Evolutionary conservation across 2,797 vertebrate species (phyloP), one percentile per base, ranked within the genome.

Genomic region (Eulemur rubriventer): DNA sequence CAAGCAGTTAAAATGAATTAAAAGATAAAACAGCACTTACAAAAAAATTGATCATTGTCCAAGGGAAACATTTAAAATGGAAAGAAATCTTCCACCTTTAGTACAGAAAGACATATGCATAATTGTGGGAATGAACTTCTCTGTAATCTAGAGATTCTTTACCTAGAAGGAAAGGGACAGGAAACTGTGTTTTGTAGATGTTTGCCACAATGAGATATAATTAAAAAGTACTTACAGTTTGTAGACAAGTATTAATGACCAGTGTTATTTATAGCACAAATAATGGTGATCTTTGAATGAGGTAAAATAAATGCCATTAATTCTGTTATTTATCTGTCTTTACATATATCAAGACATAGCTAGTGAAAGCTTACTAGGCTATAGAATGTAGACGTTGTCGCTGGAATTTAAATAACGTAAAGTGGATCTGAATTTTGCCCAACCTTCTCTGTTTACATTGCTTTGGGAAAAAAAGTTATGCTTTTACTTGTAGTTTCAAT

Each of bases 1-100:
- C 89, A 98, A 98, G 95, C 88, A 97, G 95, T 97, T 97, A 96
- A 97, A 98, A 98, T 98, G 98, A 99, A 98, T 98, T 98, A 98
- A 98, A 98, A 96, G 95, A 98, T 98, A 98, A 98, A 98, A 89
- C 55, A 89, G 65, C 1, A 1, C 73, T 98, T 92, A 97, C 94
- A 96, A 92, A 95, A 98, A 98, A 98, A 98, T 97, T 98, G 97
- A 98, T 98, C 72, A 72, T 96, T 97, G 91, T 98, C 96, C 95
- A 98, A 98, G 96, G 94, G 93, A 98, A 98, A 96, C 83, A 24
- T 97, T 98, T 98, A 95, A 98, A 95, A 97, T 89, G 80, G 57
- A 95, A 94, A 97, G 96, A 89, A 30, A 95, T 93, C 94, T 98
- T 97, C 96, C 59, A 94, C 69, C 98, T 92, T 96, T 43, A 87